Conservation (phyloP, 2,113 vertebrate genomes). For the Crotalus viridis region DNA sequence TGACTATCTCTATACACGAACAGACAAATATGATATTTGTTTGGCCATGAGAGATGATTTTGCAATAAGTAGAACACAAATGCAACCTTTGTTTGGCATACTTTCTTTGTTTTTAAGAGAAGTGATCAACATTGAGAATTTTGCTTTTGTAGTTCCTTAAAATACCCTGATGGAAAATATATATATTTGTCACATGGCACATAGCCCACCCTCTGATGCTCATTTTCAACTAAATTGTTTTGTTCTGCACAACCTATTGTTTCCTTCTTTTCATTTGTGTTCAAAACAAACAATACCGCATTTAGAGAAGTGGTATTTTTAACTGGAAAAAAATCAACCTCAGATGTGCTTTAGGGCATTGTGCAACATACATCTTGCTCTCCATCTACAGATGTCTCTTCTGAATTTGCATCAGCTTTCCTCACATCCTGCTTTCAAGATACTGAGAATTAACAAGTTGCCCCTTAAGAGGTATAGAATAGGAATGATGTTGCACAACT, state of each 20-base stretch:
- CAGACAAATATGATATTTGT: constrained; percentile 30
- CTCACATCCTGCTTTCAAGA: constrained; percentile 33
- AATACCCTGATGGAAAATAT: constrained; percentile 54
- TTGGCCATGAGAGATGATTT: constrained; percentile 25
- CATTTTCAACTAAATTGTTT: constrained; percentile 64
- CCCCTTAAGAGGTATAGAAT: constrained; percentile 27
- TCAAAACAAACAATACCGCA: constrained; percentile 57
- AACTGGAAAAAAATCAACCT: constrained; percentile 49
- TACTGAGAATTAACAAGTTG: constrained; percentile 35
- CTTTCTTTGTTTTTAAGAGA: constrained; percentile 39
- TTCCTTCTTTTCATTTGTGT: constrained; percentile 59
- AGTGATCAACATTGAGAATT: constrained; percentile 34
- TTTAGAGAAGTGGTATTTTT: constrained; percentile 61
- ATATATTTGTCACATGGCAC: constrained; percentile 51
- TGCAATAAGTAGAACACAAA: not conserved
- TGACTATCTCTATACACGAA: not conserved
- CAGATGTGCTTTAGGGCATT: constrained; percentile 36
- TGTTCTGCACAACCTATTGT: constrained; percentile 58
- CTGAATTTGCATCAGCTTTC: constrained; percentile 15
- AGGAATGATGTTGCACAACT: not conserved
- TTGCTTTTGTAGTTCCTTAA: constrained; percentile 49
- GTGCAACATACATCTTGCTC: constrained; percentile 38
- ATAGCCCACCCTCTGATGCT: constrained; percentile 48
- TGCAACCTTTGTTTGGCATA: constrained; percentile 21
- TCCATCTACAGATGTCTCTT: constrained; percentile 57